These are phyloP conservation scores for Pterostichus niger DNA, from an alignment of 2,888 invertebrate genomes.

Conservation along the genomic window DNA sequence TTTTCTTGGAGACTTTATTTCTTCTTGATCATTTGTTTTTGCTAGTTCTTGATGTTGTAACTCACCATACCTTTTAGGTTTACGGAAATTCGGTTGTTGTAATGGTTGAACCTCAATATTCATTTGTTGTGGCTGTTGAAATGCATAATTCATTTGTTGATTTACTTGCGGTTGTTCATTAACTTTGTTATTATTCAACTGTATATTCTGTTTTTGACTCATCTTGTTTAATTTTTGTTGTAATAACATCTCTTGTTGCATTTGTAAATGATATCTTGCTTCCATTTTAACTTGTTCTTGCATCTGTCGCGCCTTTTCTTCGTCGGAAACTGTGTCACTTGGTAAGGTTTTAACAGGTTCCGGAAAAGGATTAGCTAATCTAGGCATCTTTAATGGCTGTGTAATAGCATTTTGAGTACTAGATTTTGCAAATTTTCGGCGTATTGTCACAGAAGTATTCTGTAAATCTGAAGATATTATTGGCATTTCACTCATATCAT, in stretches of 20 bases:
- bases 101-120: too few relatives aligned
- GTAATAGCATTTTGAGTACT: constrained; percentile 73
- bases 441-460: constrained; percentile 41
- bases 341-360: constrained; percentile 75
- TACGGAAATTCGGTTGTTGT: constrained; percentile 22
- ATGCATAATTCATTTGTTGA: too few relatives aligned
- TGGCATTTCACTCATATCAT: neutral
- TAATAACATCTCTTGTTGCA: constrained; percentile 40
- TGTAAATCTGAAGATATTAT: constrained; percentile 41
- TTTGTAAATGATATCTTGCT: constrained; percentile 40
- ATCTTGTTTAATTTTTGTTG: constrained; percentile 22
- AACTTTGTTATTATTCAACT: neutral
- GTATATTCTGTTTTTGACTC: constrained; percentile 7
- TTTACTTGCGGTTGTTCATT: neutral
- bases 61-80: constrained; percentile 23
- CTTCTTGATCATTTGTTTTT: too few relatives aligned
- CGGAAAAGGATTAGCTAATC: constrained; percentile 75
- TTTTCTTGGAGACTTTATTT: neutral
- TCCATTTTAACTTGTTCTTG: constrained; percentile 71
- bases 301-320: constrained; percentile 75
- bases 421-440: constrained; percentile 70
- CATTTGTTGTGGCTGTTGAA: too few relatives aligned
- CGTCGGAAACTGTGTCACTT: constrained; percentile 74
- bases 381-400: constrained; percentile 73
- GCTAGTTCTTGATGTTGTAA: neutral